These are phyloP conservation scores for Aphis gossypii DNA, from an alignment of 1,140 invertebrate species.

Conservation along the genomic window DNA sequence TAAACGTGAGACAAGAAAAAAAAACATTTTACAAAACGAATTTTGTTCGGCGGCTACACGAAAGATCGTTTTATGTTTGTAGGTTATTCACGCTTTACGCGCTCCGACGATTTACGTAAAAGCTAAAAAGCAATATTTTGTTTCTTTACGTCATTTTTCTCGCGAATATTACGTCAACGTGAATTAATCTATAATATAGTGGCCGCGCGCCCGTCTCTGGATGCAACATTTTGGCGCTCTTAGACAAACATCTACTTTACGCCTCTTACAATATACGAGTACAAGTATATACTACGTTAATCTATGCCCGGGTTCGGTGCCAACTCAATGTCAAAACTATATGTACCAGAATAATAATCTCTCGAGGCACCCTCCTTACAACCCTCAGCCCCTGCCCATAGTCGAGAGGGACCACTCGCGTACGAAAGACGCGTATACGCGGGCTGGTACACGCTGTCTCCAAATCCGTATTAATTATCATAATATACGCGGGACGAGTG, in stretches of 20 bases:
- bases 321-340: constrained; percentile 16
- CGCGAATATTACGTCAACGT: background rate
- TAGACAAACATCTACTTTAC: background rate
- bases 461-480: constrained; percentile 5
- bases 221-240: background rate
- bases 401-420: background rate
- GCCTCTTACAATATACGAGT: background rate
- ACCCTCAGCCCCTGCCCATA: background rate
- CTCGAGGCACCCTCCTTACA: background rate
- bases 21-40: background rate
- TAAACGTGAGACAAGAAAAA: background rate
- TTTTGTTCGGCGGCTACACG: background rate
- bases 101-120: no score
- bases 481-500: background rate
- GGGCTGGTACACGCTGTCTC: background rate
- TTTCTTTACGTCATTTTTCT: background rate
- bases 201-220: background rate
- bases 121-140: background rate
- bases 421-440: background rate
- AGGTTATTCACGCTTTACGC: no score
- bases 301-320: background rate
- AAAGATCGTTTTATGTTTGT: no score
- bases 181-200: background rate
- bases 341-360: constrained; percentile 10
- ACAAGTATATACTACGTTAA: background rate